Conservation (phyloP, 1,140 invertebrate species). For the Drosophila repleta region DNA sequence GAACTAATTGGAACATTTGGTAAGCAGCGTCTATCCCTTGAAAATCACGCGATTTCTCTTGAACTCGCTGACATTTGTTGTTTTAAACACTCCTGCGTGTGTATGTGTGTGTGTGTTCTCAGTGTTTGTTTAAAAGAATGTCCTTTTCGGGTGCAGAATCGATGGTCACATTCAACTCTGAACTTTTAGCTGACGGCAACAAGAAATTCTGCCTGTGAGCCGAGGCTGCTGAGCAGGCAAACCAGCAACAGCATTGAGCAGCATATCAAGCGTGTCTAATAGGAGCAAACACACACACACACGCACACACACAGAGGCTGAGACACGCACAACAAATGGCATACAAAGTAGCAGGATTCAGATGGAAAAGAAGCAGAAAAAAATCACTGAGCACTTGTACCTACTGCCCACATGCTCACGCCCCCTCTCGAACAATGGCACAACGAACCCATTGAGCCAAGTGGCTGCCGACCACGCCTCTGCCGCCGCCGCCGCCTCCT, state of each 20-base stretch:
- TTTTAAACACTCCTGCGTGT: slow-evolving; percentile 6
- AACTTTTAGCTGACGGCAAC: slow-evolving; percentile 70
- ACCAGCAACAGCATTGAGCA: slow-evolving; percentile 36
- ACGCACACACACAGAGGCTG: slow-evolving; percentile 3
- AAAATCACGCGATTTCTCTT: too few relatives aligned
- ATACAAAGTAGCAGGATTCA: slow-evolving; percentile 53
- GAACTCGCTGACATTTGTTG: background rate
- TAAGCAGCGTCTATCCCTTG: too few relatives aligned
- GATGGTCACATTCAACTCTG: slow-evolving; percentile 71
- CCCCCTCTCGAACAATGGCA: slow-evolving; percentile 10
- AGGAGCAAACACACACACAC: slow-evolving; percentile 24
- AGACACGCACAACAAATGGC: slow-evolving; percentile 50
- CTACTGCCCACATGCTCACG: background rate
- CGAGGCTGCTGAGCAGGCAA: background rate
- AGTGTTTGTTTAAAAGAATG: slow-evolving; percentile 30
- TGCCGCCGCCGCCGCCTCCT: too few relatives aligned
- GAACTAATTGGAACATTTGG: too few relatives aligned
- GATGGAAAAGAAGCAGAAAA: slow-evolving; percentile 8
- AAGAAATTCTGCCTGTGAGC: slow-evolving; percentile 32
- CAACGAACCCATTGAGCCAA: slow-evolving; percentile 67
- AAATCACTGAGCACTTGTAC: background rate
- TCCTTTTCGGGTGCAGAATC: slow-evolving; percentile 35
- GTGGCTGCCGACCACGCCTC: slow-evolving; percentile 27
- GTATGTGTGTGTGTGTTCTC: too few relatives aligned
- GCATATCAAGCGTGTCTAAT: slow-evolving; percentile 70